Evolutionary conservation across 2,888 invertebrate species (phyloP).

Genomic region (Lochmaea crataegi): DNA sequence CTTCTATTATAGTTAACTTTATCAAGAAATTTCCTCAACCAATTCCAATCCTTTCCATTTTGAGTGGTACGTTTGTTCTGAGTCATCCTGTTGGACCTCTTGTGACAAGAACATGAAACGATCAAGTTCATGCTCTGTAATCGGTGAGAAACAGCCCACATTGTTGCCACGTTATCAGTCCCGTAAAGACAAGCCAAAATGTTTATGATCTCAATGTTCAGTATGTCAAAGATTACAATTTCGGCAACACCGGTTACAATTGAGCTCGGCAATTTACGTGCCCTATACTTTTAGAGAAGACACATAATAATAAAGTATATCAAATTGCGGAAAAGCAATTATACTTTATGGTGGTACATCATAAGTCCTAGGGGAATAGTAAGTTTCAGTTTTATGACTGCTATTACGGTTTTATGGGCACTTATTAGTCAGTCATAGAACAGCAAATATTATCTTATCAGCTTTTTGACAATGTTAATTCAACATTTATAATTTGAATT

Average conservation of each 20-base stretch:
- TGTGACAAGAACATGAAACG: too few relatives aligned
- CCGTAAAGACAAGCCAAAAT: too few relatives aligned
- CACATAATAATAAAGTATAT: slow-evolving; percentile 37
- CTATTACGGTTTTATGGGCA: slow-evolving; percentile 10
- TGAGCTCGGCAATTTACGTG: slow-evolving; percentile 27
- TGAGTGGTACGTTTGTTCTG: too few relatives aligned
- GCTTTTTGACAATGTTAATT: not conserved
- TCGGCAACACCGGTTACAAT: slow-evolving; percentile 18
- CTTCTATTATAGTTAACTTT: too few relatives aligned
- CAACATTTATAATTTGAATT: not conserved
- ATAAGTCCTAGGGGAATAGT: slow-evolving; percentile 8
- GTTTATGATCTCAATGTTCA: too few relatives aligned
- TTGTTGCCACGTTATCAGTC: too few relatives aligned
- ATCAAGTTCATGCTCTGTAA: too few relatives aligned
- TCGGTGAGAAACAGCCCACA: too few relatives aligned
- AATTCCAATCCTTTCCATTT: too few relatives aligned
- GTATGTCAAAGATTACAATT: not conserved
- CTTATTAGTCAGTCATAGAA: slow-evolving; percentile 2
- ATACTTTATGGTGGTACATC: slow-evolving; percentile 28
- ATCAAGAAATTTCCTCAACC: too few relatives aligned
- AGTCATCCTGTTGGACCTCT: too few relatives aligned
- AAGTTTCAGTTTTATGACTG: slow-evolving; percentile 11
- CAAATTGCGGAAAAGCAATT: slow-evolving; percentile 36
- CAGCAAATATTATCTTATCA: slow-evolving; percentile 13
- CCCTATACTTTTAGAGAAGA: slow-evolving; percentile 24